phyloP scores from a whole-genome alignment of 2,888 invertebrate species.

The Polydesmus complanatus region DNA sequence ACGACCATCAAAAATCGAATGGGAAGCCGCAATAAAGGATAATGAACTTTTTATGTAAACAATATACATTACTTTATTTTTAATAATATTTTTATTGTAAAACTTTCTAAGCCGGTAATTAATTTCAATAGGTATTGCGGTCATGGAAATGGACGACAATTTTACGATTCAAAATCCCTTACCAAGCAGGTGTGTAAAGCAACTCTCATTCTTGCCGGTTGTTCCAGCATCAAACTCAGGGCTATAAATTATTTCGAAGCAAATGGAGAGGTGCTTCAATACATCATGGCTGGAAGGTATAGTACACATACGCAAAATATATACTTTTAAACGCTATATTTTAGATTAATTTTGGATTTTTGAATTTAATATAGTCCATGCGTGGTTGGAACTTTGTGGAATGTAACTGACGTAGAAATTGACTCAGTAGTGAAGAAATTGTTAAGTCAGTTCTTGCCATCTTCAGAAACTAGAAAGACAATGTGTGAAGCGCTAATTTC shows the following conservation, averaged over 20 bases:
- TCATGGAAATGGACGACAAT: not conserved
- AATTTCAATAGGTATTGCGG: not conserved
- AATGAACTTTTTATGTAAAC: not conserved
- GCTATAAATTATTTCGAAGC: not conserved
- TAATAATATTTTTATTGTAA: no score
- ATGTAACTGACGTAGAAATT: not conserved
- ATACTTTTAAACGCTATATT: not conserved
- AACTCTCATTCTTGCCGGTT: not conserved
- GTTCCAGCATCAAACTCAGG: not conserved
- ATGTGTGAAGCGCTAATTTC: not conserved
- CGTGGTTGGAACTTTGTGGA: not conserved
- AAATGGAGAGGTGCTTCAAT: not conserved
- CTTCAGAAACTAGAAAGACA: not conserved
- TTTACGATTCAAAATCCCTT: not conserved
- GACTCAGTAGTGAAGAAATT: not conserved
- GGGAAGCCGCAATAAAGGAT: not conserved
- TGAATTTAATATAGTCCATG: no score
- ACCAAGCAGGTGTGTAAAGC: not conserved
- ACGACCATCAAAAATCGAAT: not conserved
- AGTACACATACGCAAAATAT: not conserved
- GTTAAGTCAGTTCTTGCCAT: not conserved
- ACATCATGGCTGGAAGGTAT: not conserved
- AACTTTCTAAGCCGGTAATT: no score
- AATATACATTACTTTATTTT: not conserved
- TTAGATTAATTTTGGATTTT: no score